Evolutionary conservation across 2,888 invertebrate genomes (phyloP), one percentile per base, ranked within the genome.

Genomic region (Hedya salicella): DNA sequence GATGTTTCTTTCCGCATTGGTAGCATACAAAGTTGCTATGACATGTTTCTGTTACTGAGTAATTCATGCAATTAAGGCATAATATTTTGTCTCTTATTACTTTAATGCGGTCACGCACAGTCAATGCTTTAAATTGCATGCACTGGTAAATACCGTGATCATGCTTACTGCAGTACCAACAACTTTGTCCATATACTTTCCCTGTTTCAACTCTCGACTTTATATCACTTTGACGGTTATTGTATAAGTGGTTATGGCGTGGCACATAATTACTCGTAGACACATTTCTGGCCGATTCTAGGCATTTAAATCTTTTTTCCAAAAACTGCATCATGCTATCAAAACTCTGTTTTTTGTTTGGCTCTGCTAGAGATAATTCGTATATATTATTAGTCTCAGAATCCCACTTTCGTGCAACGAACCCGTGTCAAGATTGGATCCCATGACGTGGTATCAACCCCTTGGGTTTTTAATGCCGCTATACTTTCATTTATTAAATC

Each of bases 141-240:
- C 56, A 56, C 16, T 56, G 56, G 4, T 56, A 40, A 9, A 56
- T 56, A 56, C 40, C 40, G 21, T 56, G 56, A 8, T 56, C 42
- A 25, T 5, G 25, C 14, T 44, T 44, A 44, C 44, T 44, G 11
- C 56, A 56, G n/a, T 42, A 56, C 56, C 56, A 56, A 25, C 42
- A 56, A 5, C 42, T 1, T 14, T 40, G 42, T 25, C 2, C 25
- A 5, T 2, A 25, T 3, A 2, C 25, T 44, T 42, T 56, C n/a
- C 21, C 40, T 21, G 14, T 8, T 16, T 56, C 25, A 21, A 30
- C 30, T 21, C 2, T 1, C 21, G 21, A 14, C 25, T n/a, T 25
- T 14, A 30, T 14, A 2, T 25, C 14, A 9, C 44, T 30, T 11
- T 44, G 25, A 25, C 25, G 25, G 25, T 25, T 2, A 25, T 25